These are phyloP conservation scores for Speoplatyrhinus poulsoni DNA, from an alignment of 2,113 vertebrate species.

Conservation along the genomic window DNA sequence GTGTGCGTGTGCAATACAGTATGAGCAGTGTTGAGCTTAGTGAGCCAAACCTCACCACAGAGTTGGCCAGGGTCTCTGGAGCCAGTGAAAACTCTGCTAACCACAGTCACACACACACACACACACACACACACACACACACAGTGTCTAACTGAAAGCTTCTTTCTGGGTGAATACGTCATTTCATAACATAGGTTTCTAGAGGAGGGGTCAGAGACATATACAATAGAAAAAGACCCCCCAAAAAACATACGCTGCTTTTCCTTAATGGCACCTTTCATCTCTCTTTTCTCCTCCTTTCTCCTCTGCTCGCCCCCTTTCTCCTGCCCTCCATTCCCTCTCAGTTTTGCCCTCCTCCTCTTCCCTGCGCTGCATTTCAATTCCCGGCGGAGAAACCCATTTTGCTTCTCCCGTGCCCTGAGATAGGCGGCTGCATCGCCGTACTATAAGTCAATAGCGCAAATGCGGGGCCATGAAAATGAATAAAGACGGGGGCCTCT, in stretches of 20 bases:
- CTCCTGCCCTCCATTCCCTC: constrained; percentile 44
- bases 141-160: constrained; percentile 34
- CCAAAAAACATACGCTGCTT: background rate
- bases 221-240: background rate
- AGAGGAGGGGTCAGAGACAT: constrained; percentile 36
- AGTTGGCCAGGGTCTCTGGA: constrained; percentile 78
- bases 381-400: constrained; percentile 50
- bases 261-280: background rate
- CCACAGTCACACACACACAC: constrained; percentile 59
- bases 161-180: constrained; percentile 66
- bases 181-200: constrained; percentile 66
- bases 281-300: background rate
- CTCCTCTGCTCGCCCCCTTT: constrained; percentile 47
- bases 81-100: constrained; percentile 72
- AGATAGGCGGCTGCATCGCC: constrained; percentile 58
- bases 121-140: constrained; percentile 34
- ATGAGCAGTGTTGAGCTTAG: constrained; percentile 36
- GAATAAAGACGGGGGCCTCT: constrained; percentile 56
- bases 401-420: constrained; percentile 58
- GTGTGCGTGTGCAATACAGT: constrained; percentile 5
- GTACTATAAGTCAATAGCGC: constrained; percentile 65
- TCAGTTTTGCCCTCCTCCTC: constrained; percentile 53
- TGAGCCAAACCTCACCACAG: constrained; percentile 73
- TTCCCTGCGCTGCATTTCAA: constrained; percentile 56
- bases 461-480: constrained; percentile 59